Evolutionary conservation across 2,888 invertebrate species (phyloP).

Genomic region (Ypsolopha sequella): DNA sequence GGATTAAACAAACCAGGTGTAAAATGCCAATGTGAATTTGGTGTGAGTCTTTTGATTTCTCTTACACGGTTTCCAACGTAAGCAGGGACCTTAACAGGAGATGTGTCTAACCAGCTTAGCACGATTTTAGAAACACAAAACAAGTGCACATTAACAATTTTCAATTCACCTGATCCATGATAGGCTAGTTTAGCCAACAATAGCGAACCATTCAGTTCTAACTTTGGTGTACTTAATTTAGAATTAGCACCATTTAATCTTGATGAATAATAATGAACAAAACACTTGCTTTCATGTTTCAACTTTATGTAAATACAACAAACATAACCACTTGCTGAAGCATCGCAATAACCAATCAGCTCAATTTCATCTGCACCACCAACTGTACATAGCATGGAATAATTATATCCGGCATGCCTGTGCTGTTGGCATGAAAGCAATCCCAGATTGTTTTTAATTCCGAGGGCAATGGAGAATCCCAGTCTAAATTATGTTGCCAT

Average conservation of each 20-base stretch:
- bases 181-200: background rate
- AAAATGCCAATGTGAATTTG: background rate
- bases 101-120: background rate
- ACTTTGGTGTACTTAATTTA: constrained; percentile 2
- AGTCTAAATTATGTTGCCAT: constrained; percentile 4
- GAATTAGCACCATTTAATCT: constrained; percentile 1
- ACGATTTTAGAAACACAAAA: background rate
- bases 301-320: constrained; percentile 1
- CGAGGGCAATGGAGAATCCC: background rate
- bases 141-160: background rate
- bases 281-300: background rate
- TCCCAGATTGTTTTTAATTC: background rate
- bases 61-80: constrained; percentile 1
- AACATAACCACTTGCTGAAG: constrained; percentile 1
- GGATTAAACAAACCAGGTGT: constrained; percentile 3
- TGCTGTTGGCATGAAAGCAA: background rate
- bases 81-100: constrained; percentile 1
- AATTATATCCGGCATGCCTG: background rate
- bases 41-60: background rate
- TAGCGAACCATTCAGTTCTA: background rate
- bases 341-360: background rate
- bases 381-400: background rate
- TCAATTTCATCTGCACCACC: background rate
- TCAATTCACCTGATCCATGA: constrained; percentile 1
- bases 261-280: background rate